These are phyloP conservation scores for Xiphydria camelus DNA, from an alignment of 2,888 invertebrate genomes.

Conservation along the genomic window DNA sequence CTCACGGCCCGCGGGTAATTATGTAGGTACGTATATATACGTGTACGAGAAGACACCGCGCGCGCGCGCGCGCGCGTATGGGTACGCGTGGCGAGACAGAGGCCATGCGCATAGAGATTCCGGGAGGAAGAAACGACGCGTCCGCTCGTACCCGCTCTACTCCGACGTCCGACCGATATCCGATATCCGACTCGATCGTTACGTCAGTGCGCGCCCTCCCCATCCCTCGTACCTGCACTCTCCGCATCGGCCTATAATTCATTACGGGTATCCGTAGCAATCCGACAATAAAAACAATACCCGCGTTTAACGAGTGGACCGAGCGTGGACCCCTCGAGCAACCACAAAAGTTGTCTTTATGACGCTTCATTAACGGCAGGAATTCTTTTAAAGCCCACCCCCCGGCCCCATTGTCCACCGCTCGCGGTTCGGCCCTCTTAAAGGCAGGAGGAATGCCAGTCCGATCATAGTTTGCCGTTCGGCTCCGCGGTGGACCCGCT, in stretches of 20 bases:
- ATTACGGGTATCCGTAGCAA: conserved; percentile 41
- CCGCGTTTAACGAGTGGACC: conserved; percentile 29
- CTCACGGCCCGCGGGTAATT: too few species aligned
- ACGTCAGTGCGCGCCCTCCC: too few species aligned
- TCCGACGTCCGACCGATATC: too few species aligned
- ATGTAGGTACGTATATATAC: too few species aligned
- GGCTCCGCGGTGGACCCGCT: conserved; percentile 30
- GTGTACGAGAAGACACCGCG: too few species aligned
- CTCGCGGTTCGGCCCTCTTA: conserved; percentile 37
- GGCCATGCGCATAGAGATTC: too few species aligned
- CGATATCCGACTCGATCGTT: too few species aligned
- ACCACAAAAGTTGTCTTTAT: conserved; percentile 54
- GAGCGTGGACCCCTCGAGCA: conserved; percentile 21
- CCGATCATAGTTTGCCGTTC: conserved; percentile 51
- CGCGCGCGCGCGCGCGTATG: too few species aligned
- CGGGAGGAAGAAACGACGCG: too few species aligned
- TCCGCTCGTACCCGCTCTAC: too few species aligned
- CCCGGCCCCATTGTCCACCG: conserved; percentile 27
- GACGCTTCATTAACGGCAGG: conserved; percentile 48
- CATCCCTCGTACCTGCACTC: too few species aligned
- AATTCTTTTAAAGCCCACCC: conserved; percentile 43
- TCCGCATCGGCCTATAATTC: conserved; percentile 47
- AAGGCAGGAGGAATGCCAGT: conserved; percentile 50
- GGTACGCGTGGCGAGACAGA: too few species aligned
- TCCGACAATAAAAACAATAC: conserved; percentile 36